These are phyloP conservation scores for Drosophila hawaiiensis DNA, from an alignment of 2,888 invertebrate genomes.

Conservation along the genomic window DNA sequence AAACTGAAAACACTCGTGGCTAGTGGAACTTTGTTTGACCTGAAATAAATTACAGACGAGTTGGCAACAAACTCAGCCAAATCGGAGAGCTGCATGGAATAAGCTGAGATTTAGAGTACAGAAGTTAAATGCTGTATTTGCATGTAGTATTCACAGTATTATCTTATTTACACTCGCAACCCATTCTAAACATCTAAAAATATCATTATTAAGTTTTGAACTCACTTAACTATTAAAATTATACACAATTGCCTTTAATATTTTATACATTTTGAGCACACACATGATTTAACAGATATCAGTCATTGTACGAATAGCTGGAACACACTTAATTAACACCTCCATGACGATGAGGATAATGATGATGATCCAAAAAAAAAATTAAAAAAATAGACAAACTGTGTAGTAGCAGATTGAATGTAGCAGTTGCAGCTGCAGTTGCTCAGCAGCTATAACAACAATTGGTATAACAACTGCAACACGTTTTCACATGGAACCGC, in stretches of 20 bases:
- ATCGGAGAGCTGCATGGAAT: not conserved
- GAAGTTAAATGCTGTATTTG: not conserved
- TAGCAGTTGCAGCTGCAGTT: slow-evolving; percentile 32
- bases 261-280: slow-evolving; percentile 16
- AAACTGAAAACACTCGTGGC: slow-evolving; percentile 3
- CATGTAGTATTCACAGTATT: not conserved
- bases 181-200: not conserved
- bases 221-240: not conserved
- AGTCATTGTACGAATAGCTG: slow-evolving; percentile 22
- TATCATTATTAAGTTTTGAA: not conserved
- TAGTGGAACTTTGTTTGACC: slow-evolving; percentile 13
- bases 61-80: slow-evolving; percentile 11
- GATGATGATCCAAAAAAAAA: slow-evolving; percentile 19
- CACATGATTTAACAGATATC: slow-evolving; percentile 15
- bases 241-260: not conserved
- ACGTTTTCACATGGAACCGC: slow-evolving; percentile 62
- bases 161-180: not conserved
- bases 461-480: slow-evolving; percentile 53
- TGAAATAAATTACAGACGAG: slow-evolving; percentile 18
- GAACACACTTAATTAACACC: slow-evolving; percentile 59
- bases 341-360: slow-evolving; percentile 17
- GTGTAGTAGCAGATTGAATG: slow-evolving; percentile 70
- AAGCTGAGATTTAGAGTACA: not conserved
- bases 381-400: slow-evolving; percentile 17
- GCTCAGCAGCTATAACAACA: slow-evolving; percentile 24